Evolutionary conservation across 2,113 vertebrate species (phyloP).

Genomic region (Megaceryle maxima): DNA sequence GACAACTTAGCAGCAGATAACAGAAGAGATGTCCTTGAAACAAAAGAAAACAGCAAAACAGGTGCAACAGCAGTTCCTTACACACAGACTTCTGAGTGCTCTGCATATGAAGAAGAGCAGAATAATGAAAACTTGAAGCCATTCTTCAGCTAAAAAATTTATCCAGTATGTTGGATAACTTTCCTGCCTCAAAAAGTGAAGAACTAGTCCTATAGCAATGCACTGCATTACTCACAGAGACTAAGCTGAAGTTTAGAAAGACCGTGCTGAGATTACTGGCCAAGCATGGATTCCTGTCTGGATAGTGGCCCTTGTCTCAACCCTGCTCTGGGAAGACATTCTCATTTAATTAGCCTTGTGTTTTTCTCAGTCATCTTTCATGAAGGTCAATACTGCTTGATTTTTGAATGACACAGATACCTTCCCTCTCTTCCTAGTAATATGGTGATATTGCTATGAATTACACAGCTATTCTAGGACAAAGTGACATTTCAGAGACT

Average conservation of each 20-base stretch:
- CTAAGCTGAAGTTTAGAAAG: background rate
- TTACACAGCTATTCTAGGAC: background rate
- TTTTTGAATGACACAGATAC: background rate
- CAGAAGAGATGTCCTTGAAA: constrained; percentile 16
- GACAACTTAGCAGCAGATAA: background rate
- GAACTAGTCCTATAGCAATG: background rate
- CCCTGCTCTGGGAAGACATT: background rate
- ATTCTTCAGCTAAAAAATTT: background rate
- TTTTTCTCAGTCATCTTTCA: background rate
- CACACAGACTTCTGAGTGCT: background rate
- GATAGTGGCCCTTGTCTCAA: background rate
- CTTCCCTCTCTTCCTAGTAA: background rate
- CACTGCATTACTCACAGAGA: background rate
- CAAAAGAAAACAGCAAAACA: background rate
- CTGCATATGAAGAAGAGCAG: background rate
- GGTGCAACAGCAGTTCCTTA: background rate
- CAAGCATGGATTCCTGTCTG: background rate
- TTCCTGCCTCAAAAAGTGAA: background rate
- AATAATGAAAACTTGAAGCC: background rate
- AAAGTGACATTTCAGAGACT: background rate
- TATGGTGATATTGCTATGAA: background rate
- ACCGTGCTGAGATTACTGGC: background rate
- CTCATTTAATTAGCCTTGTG: background rate
- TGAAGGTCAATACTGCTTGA: background rate
- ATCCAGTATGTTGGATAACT: background rate